These are phyloP conservation scores for Sus cebifrons DNA, from an alignment of 2,797 vertebrate genomes.

Conservation along the genomic window DNA sequence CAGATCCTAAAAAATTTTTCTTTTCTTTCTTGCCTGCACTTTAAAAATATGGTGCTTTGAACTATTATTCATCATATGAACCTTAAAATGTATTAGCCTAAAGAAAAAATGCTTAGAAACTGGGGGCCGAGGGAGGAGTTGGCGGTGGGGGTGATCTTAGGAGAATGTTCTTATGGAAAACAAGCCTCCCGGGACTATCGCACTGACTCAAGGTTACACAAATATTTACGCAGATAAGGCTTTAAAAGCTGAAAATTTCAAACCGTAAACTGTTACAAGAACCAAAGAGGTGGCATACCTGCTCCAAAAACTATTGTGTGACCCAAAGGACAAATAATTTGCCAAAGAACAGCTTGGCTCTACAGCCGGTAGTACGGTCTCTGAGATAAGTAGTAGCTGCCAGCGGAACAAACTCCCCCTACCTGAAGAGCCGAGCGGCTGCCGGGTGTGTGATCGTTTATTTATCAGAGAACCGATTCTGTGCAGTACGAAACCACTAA, in stretches of 20 bases:
- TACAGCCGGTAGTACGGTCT: not conserved
- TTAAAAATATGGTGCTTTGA: not conserved
- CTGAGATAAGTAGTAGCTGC: not conserved
- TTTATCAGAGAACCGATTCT: not conserved
- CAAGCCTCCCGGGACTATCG: slow-evolving; percentile 49
- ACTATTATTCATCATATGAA: slow-evolving; percentile 51
- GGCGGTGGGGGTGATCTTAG: not conserved
- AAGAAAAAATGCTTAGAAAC: slow-evolving; percentile 42
- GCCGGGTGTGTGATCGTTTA: not conserved
- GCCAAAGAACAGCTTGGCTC: slow-evolving; percentile 3
- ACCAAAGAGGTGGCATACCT: slow-evolving; percentile 9
- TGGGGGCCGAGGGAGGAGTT: not conserved
- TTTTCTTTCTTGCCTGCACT: slow-evolving; percentile 49
- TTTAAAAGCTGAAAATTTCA: slow-evolving; percentile 62
- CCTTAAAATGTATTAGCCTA: slow-evolving; percentile 43
- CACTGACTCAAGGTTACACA: slow-evolving; percentile 66
- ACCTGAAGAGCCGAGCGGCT: slow-evolving; percentile 30
- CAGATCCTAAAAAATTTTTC: not conserved
- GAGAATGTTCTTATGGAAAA: slow-evolving; percentile 28
- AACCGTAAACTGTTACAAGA: slow-evolving; percentile 54
- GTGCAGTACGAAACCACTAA: not conserved
- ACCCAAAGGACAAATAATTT: slow-evolving; percentile 55
- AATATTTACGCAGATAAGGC: slow-evolving; percentile 41
- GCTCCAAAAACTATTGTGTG: slow-evolving; percentile 52
- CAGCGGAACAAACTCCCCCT: slow-evolving; percentile 39